Base-by-base conservation (phyloP, 2,797 vertebrate species). In the Cottoperca gobio region DNA sequence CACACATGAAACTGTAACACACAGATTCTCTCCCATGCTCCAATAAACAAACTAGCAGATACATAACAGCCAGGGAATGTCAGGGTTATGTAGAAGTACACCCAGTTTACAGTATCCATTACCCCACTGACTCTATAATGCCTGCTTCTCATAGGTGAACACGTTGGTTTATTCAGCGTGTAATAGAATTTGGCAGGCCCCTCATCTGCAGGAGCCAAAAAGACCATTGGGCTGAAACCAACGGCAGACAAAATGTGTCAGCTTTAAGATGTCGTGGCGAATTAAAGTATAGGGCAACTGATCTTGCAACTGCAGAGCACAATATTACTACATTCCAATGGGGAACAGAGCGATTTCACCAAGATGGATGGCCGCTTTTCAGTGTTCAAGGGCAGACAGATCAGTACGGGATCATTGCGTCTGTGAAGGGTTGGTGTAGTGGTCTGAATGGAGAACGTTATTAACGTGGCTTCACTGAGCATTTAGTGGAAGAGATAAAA, bases 161-260 rank as follows among this genome's bases (percentile, higher is more conserved):
- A 79, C 68, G 52, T 88, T 50, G 75, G 78, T 90, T 93, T 88
- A 90, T 86, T 82, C 86, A 71, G 85, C 84, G 62, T 88, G 81
- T 87, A 88, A 90, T 86, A 85, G 89, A 89, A 88, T 89, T 84
- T 91, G 91, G 84, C 76, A 79, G 76, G 39, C 53, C 57, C 60
- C 55, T 64, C 70, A 55, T 85, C 70, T 74, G 55, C 49, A 24
- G 59, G 65, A 83, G 87, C 89, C 85, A 88, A 89, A 84, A 81
- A 76, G 78, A 62, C 82, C 80, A 72, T 49, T 71, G 89, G 91
- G 82, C 83, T 69, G 84, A 84, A 76, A 83, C 70, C 64, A 55
- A 72, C 23, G 45, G 73, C 81, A 70, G 74, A 76, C 82, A 83
- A 79, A 83, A 80, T 58, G 63, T 82, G 71, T 80, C 86, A 60